These are phyloP conservation scores for Meteorus sp. DNA, from an alignment of 1,140 invertebrate species.

Conservation along the genomic window DNA sequence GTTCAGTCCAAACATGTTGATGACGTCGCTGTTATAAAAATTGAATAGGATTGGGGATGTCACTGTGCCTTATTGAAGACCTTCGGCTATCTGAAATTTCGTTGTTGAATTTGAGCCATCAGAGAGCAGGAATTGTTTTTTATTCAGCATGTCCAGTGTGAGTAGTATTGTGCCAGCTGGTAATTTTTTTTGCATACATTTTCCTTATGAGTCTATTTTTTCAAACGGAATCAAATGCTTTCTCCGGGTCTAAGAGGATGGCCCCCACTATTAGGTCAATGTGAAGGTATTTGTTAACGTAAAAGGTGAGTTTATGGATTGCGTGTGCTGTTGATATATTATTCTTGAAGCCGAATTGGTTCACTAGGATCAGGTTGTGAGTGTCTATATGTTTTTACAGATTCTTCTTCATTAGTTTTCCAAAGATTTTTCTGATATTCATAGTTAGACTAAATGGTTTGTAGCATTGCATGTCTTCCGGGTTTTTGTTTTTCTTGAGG, in stretches of 20 bases:
- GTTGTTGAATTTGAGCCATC: constrained; percentile 1
- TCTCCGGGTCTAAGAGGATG: constrained; percentile 2
- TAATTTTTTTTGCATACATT: neutral
- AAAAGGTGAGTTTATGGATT: neutral
- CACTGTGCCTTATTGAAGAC: constrained; percentile 11
- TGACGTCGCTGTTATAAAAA: constrained; percentile 13
- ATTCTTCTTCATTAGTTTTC: neutral
- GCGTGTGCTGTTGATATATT: neutral
- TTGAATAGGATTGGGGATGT: constrained; percentile 18
- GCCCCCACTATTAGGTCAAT: constrained; percentile 5
- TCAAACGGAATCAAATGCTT: constrained; percentile 16
- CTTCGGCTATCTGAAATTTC: constrained; percentile 6
- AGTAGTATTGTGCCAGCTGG: neutral
- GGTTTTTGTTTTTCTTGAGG: constrained; percentile 2
- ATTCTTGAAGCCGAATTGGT: constrained; percentile 11
- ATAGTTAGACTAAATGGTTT: neutral
- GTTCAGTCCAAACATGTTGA: constrained; percentile 14
- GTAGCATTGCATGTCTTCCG: neutral
- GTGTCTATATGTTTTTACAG: neutral
- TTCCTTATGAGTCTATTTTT: constrained; percentile 3
- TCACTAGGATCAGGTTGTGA: constrained; percentile 2
- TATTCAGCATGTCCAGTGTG: neutral
- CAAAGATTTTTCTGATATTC: constrained; percentile 9
- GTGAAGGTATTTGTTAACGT: constrained; percentile 10
- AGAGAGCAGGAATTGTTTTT: neutral